Percentiles rank a stretch among this genome's conserved stretches.
phyloP scores from a whole-genome alignment of 2,888 invertebrate species.

The Apodemia duryi region DNA sequence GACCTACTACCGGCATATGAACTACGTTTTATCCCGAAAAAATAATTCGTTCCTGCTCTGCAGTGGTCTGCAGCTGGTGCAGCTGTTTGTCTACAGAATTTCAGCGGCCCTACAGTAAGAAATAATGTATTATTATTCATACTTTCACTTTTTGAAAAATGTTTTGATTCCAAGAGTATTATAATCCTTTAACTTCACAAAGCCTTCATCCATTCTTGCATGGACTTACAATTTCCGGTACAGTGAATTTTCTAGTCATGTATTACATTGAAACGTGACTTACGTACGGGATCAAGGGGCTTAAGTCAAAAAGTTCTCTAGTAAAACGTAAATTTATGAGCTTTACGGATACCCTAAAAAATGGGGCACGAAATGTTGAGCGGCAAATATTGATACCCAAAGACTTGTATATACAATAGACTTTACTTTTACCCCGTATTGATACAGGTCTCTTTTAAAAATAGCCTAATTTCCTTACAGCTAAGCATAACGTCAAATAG shows the following conservation, averaged over 20 bases:
- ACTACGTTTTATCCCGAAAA: no score
- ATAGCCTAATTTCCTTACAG: no score
- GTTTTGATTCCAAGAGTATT: not conserved
- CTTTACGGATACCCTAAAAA: slow-evolving; percentile 10
- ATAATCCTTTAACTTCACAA: slow-evolving; percentile 1
- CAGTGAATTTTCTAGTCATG: slow-evolving; percentile 10
- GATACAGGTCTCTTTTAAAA: no score
- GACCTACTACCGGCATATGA: no score
- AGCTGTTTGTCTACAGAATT: no score
- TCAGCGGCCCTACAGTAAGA: no score
- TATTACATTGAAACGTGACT: slow-evolving; percentile 15
- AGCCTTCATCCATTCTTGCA: not conserved
- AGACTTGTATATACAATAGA: not conserved
- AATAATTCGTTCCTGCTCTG: no score
- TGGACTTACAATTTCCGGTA: slow-evolving; percentile 1
- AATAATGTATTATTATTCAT: not conserved
- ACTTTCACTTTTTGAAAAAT: not conserved
- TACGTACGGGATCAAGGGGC: slow-evolving; percentile 13
- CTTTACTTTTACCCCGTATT: not conserved
- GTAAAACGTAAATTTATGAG: slow-evolving; percentile 15
- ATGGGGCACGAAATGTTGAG: slow-evolving; percentile 4
- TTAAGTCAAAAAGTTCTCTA: slow-evolving; percentile 9
- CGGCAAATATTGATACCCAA: slow-evolving; percentile 1
- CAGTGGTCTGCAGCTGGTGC: no score
- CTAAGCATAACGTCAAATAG: no score